Conservation (phyloP, 2,113 vertebrate species). For the Picathartes gymnocephalus region DNA sequence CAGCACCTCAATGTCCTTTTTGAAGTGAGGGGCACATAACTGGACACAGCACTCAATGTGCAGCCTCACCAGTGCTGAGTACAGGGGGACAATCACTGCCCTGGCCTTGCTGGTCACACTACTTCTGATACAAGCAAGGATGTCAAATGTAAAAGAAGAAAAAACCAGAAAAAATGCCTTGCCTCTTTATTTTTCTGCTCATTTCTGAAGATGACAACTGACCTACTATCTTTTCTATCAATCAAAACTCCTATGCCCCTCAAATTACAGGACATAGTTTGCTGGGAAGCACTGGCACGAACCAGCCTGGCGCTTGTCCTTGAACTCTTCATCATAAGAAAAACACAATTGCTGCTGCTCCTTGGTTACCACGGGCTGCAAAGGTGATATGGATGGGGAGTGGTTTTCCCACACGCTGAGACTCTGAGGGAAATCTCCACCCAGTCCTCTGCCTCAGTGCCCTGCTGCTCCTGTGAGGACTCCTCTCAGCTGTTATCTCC, state of each 20-base stretch:
- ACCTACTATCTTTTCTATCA: not conserved
- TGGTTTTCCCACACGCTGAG: not conserved
- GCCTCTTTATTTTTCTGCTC: not conserved
- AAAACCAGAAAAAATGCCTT: not conserved
- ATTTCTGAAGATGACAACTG: not conserved
- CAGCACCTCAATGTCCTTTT: not conserved
- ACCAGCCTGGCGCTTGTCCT: not conserved
- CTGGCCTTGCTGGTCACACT: not conserved
- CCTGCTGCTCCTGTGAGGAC: not conserved
- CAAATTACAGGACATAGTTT: not conserved
- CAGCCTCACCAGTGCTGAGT: not conserved
- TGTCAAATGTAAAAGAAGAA: not conserved
- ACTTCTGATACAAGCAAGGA: not conserved
- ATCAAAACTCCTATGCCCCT: not conserved
- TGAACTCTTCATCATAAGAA: not conserved
- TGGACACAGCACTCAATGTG: not conserved
- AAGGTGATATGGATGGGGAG: not conserved
- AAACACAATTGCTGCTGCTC: rapidly evolving
- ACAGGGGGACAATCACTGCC: not conserved
- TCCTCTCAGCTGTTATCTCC: not conserved
- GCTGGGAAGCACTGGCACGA: not conserved
- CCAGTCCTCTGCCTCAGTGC: not conserved
- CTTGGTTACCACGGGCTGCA: not conserved
- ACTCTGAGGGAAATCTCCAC: not conserved
- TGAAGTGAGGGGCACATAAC: not conserved